These are phyloP conservation scores for Rhadinocentrus ornatus DNA, from an alignment of 2,797 vertebrate genomes.

Conservation along the genomic window DNA sequence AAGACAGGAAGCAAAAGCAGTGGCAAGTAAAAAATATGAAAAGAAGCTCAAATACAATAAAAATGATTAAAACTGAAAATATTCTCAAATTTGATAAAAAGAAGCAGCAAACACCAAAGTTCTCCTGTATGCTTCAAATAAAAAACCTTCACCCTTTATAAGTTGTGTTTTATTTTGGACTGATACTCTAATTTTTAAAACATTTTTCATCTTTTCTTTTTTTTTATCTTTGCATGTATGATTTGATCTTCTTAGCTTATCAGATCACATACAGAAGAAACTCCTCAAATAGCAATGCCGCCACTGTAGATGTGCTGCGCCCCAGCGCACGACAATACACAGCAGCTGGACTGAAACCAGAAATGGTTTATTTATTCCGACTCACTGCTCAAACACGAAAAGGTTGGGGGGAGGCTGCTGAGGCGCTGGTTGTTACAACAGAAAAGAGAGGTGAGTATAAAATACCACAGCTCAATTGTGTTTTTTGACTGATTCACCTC, in stretches of 20 bases:
- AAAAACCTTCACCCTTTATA: background rate
- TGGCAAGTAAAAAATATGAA: constrained; percentile 6
- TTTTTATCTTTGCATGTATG: constrained; percentile 11
- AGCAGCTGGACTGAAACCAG: constrained; percentile 87
- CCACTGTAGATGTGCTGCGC: constrained; percentile 89
- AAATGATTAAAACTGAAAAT: background rate
- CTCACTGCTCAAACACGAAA: constrained; percentile 95
- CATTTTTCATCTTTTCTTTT: background rate
- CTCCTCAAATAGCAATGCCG: constrained; percentile 84
- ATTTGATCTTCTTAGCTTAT: constrained; percentile 84
- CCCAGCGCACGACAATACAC: constrained; percentile 92
- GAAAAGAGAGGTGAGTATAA: constrained; percentile 91
- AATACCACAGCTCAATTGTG: constrained; percentile 5
- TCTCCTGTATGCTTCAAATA: background rate
- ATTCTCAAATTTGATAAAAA: constrained; percentile 11
- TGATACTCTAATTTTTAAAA: background rate
- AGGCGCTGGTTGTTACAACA: constrained; percentile 95
- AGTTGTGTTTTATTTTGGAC: constrained; percentile 20
- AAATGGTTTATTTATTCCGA: constrained; percentile 93
- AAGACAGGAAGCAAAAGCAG: constrained; percentile 12
- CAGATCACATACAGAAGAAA: constrained; percentile 94
- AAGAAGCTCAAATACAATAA: background rate
- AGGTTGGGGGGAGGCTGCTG: constrained; percentile 94
- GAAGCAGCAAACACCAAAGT: background rate
- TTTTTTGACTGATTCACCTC: constrained; percentile 23